Evolutionary conservation across 2,888 invertebrate genomes (phyloP), one percentile per base, ranked within the genome.

Genomic region (Cosmia trapezina): DNA sequence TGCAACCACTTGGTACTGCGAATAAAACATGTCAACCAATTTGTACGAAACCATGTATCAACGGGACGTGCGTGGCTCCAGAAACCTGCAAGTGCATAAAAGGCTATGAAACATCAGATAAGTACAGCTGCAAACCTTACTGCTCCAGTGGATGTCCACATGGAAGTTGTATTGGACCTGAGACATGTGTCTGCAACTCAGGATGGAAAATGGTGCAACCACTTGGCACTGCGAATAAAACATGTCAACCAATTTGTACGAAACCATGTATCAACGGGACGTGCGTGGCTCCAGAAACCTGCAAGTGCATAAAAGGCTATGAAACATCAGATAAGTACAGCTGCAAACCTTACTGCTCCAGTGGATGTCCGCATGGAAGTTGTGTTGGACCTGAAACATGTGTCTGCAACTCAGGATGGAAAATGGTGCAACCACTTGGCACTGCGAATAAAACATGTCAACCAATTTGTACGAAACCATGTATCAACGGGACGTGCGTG

Each of bases 331-430:
- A 63, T 17, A 17, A 37, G 0, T 63, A 64, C 28, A 43, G 11
- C 11, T 83, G 83, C 28, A 59, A 70, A 4, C 83, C 82, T 2
- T 3, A 61, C 17, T 82, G 81, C 45, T 69, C 75, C 0, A 61
- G 12, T 28, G 75, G 73, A 12, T 82, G 81, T 45, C 33, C 37
- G 2, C 61, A 76, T 28, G 78, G 81, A 3, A 80, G 11, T n/a
- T 83, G 83, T 53, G 6, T 81, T 19, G 37, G 11, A 0, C 83
- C 83, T 37, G 83, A 81, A 19, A 74, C 33, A 0, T 77, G 77
- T n/a, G 22, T 1, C 1, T 83, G 83, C 45, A 14, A 73, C 54
- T 5, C 51, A 54, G 83, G 83, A 41, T 83, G 73, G 73, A 33
- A 28, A 22, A 43, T 64, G 41, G 14, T 2, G 1, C n/a, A 33